phyloP scores from a whole-genome alignment of 1,140 invertebrate species.

The Thalassaphorura encarpata region DNA sequence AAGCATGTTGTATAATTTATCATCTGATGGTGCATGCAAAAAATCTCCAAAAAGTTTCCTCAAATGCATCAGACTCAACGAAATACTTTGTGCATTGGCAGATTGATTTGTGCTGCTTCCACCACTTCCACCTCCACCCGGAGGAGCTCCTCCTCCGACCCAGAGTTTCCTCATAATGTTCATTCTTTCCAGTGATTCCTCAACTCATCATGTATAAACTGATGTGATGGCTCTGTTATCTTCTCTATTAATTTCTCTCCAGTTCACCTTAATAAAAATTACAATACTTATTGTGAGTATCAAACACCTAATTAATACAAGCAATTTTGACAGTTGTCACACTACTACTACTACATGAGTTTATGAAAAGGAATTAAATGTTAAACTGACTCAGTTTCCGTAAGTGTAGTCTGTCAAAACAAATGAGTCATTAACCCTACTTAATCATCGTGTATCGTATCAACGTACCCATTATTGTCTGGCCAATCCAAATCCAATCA shows the following conservation, averaged over 20 bases:
- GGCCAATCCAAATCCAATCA: too few species aligned
- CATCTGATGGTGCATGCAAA: constrained; percentile 75
- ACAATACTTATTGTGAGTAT: too few species aligned
- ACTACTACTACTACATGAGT: too few species aligned
- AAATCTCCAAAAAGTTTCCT: constrained; percentile 94
- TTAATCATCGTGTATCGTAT: too few species aligned
- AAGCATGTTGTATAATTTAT: constrained; percentile 94
- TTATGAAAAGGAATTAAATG: too few species aligned
- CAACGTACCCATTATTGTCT: too few species aligned
- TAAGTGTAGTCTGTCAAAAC: too few species aligned
- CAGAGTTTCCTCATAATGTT: constrained; percentile 34
- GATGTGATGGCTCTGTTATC: not conserved
- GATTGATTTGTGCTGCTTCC: constrained; percentile 16
- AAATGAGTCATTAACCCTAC: too few species aligned
- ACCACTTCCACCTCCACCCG: not conserved
- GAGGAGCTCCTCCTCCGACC: constrained; percentile 14
- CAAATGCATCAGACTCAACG: constrained; percentile 86
- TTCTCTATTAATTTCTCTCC: not conserved
- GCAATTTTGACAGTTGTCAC: too few species aligned
- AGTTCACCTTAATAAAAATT: too few species aligned
- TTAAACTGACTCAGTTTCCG: too few species aligned
- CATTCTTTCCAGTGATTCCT: constrained; percentile 27
- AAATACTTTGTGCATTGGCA: constrained; percentile 52
- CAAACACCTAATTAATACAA: too few species aligned
- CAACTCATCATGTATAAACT: not conserved